Evolutionary conservation across 2,888 invertebrate genomes (phyloP), one percentile per base, ranked within the genome.

Genomic region (Dicyrtoma fusca): DNA sequence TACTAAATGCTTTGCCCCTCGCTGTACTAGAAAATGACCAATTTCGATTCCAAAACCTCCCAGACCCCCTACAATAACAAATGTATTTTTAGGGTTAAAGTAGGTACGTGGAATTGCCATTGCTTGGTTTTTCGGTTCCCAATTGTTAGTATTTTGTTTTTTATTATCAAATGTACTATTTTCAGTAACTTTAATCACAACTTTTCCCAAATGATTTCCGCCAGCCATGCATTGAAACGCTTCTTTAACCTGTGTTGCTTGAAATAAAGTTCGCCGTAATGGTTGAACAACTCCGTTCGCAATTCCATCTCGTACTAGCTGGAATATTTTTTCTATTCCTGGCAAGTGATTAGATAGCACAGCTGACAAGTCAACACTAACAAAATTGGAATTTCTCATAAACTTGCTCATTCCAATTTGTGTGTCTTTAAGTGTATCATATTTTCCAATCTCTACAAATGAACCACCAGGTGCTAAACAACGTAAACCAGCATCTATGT

Each of bases 361-460:
- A 53, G 94, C 92, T 85, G 98, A 97, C 82, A 98, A 86, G 53
- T 97, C 87, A 79, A 97, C 97, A 85, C 97, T 97, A 89, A 98
- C 95, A n/a, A n/a, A n/a, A n/a, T 95, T 90, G 17, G 94, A 92
- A 84, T 98, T 98, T 84, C 94, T 97, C 81, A 97, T 85, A 86
- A 98, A 96, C 21, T 97, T 84, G 0, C 95, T 88, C 97, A 98
- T 97, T 17, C 63, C 70, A 34, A 95, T 85, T 17, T 89, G 86
- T 1, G 89, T 89, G 61, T 25, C 42, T 8, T n/a, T 14, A 42
- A 42, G 25, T 3, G 26, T 10, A 42, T 69, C 57, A 44, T 44
- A 57, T n/a, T 42, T 19, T 34, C 57, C 69, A 23, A 94, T 94
- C 85, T 94, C 94, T 64, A 94, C 83, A 84, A 95, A 94, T 72